Conservation (phyloP, 2,888 invertebrate species). For the Cremastinae sp. region DNA sequence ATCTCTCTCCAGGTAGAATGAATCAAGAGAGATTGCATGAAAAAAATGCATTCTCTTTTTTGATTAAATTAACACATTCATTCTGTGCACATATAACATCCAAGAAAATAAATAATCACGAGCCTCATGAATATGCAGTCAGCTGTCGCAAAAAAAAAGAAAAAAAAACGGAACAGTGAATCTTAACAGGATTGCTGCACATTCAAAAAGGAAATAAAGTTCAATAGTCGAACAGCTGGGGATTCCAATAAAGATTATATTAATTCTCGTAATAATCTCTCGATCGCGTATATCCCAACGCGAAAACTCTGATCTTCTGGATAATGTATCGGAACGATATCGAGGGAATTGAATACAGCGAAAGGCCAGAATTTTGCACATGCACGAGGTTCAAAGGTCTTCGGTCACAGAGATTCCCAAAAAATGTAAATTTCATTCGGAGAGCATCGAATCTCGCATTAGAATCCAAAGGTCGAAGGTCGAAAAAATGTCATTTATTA, state of each 20-base stretch:
- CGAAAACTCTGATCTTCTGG: slow-evolving; percentile 4
- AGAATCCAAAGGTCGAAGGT: too few relatives aligned
- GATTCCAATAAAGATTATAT: neutral
- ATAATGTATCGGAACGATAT: slow-evolving; percentile 12
- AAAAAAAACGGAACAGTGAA: neutral
- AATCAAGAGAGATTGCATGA: too few relatives aligned
- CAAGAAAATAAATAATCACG: slow-evolving; percentile 2
- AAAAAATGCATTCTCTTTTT: neutral
- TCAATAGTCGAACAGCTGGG: slow-evolving; percentile 35
- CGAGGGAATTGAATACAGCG: neutral
- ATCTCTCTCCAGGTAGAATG: too few relatives aligned
- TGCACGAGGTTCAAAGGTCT: neutral
- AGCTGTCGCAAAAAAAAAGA: slow-evolving; percentile 11
- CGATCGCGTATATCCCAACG: slow-evolving; percentile 5
- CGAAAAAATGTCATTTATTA: too few relatives aligned
- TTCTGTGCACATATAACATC: slow-evolving; percentile 14
- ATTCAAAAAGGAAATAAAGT: slow-evolving; percentile 1
- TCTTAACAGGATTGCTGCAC: neutral
- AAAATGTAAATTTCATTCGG: too few relatives aligned
- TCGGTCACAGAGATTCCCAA: too few relatives aligned
- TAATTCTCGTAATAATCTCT: slow-evolving; percentile 16
- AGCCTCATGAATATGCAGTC: slow-evolving; percentile 7
- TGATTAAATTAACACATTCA: slow-evolving; percentile 5
- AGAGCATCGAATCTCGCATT: too few relatives aligned
- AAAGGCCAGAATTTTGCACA: neutral